Conservation (phyloP, 1,140 invertebrate species). For the Dolichoris vasculosae region DNA sequence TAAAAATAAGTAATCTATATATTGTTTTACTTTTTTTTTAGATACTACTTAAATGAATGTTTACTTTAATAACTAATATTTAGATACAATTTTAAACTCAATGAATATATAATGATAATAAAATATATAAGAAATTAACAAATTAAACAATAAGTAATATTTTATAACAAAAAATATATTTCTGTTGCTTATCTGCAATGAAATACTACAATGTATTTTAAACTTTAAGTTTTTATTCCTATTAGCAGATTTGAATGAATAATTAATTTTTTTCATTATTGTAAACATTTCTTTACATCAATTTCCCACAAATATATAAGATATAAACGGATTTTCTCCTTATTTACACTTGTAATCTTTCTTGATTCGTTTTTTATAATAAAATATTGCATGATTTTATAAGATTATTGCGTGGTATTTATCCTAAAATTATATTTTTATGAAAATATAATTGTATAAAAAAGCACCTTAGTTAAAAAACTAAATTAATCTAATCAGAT, state of each 20-base stretch:
- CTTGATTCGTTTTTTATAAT: background rate
- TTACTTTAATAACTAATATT: background rate
- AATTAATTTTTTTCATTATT: background rate
- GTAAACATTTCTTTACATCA: background rate
- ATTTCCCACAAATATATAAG: slow-evolving; percentile 2
- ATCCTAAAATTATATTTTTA: background rate
- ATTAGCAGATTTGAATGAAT: background rate
- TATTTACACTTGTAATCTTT: slow-evolving; percentile 13
- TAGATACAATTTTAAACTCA: slow-evolving; percentile 24
- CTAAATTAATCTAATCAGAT: background rate
- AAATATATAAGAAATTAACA: slow-evolving; percentile 39
- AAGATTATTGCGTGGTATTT: background rate
- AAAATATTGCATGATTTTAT: background rate
- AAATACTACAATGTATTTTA: background rate
- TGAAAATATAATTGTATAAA: background rate
- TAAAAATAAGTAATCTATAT: slow-evolving; percentile 34
- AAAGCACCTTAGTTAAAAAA: background rate
- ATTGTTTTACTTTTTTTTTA: background rate
- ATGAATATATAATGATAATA: slow-evolving; percentile 14
- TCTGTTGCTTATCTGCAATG: background rate
- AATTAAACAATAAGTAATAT: slow-evolving; percentile 1
- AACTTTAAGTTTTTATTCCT: background rate
- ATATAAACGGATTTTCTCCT: background rate
- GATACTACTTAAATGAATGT: slow-evolving; percentile 15
- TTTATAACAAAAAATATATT: background rate